These are phyloP conservation scores for Lamellibrachia satsuma DNA, from an alignment of 2,888 invertebrate genomes.

Conservation along the genomic window DNA sequence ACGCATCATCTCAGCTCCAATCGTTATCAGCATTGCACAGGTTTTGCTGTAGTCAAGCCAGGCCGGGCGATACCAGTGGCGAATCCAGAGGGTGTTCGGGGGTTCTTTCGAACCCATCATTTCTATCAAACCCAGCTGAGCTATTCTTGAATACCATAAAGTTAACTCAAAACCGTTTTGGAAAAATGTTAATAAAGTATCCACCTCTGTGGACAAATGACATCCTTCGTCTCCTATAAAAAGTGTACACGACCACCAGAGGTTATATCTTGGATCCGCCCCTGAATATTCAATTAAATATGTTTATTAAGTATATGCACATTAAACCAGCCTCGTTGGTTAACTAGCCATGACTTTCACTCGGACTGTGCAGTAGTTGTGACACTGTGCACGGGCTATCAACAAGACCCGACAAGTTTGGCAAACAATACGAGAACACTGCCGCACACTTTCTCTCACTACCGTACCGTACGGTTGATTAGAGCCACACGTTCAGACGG, in stretches of 20 bases:
- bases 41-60: too few relatives aligned
- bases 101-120: too few relatives aligned
- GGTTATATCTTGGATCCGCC: neutral
- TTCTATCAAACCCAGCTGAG: too few relatives aligned
- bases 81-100: too few relatives aligned
- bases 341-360: neutral
- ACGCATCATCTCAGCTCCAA: too few relatives aligned
- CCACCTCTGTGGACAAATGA: neutral
- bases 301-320: neutral
- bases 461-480: neutral
- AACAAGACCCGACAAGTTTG: neutral
- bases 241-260: neutral
- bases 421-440: neutral
- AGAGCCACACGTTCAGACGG: neutral
- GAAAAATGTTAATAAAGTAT: neutral
- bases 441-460: neutral
- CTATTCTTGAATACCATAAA: too few relatives aligned
- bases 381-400: neutral
- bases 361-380: neutral
- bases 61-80: too few relatives aligned
- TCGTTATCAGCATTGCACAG: too few relatives aligned
- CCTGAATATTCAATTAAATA: neutral
- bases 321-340: neutral
- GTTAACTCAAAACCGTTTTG: too few relatives aligned
- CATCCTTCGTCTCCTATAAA: neutral